Base-by-base conservation (phyloP, 2,797 vertebrate genomes). In the Alosa sapidissima region DNA sequence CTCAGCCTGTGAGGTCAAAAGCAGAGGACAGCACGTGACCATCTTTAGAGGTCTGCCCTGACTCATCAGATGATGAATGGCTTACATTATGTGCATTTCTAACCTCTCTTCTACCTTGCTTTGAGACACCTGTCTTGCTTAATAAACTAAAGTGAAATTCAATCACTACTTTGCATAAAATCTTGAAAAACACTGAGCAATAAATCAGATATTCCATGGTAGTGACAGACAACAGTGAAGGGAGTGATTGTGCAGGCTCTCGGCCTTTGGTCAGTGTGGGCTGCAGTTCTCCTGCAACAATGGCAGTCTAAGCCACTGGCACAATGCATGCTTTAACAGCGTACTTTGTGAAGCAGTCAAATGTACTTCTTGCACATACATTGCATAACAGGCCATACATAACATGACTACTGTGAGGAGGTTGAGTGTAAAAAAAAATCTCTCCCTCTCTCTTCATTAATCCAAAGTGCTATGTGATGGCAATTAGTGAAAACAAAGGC, bases 1-100 rank as follows among this genome's bases (percentile, higher is more conserved):
- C 94, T 99, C 98, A 96, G 6, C 87, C 93, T 89, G 75, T 49
- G 5, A 47, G 81, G 36, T 45, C 11, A 10, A 52, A 16, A 81
- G 83, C 49, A 88, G 60, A 65, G 60, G 60, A 10, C 9, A 41
- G 41, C 41, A 41, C 41, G 41, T 45, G 36, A 78, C 72, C 36
- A 36, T 36, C 65, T 41, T 41, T 72, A 36, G 65, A 21, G 14
- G 36, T 36, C 36, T 41, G 33, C 13, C 65, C 11, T 72, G 65
- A 72, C 65, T 14, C 28, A 4, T 2, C 2, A 5, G 28, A 72
- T 36, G 65, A 36, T 33, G 33, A 72, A 36, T 72, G 65, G 5
- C 33, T 16, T 72, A 72, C 33, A 14, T 3, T 16, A 3, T 72
- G 33, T 36, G 65, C 13, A 16, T 14, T 72, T 14, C 65, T 72